These are phyloP conservation scores for Hippopotamus amphibius DNA, from an alignment of 2,113 vertebrate species.

Conservation along the genomic window DNA sequence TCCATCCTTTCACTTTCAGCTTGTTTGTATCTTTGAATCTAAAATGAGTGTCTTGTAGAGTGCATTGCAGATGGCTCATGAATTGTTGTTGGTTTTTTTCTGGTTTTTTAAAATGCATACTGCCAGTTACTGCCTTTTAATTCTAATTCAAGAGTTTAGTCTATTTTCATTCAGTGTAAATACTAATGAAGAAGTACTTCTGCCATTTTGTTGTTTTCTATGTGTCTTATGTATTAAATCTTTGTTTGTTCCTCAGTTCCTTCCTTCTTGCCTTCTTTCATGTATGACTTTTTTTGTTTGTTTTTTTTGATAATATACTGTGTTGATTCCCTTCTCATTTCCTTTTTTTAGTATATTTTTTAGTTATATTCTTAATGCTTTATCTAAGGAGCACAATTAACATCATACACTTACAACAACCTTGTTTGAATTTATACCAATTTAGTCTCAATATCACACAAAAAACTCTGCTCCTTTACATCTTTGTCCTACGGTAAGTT, in stretches of 20 bases:
- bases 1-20: not conserved
- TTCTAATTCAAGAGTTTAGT: not conserved
- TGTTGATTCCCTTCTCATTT: not conserved
- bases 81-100: not conserved
- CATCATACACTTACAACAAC: not conserved
- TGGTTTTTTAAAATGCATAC: not conserved
- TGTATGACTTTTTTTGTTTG: not conserved
- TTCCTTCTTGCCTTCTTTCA: not conserved
- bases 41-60: not conserved
- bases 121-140: not conserved
- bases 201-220: not conserved
- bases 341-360: slow-evolving; percentile 4
- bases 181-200: not conserved
- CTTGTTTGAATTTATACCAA: not conserved
- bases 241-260: not conserved
- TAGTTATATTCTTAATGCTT: not conserved
- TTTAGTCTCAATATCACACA: slow-evolving; percentile 1
- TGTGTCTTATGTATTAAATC: not conserved
- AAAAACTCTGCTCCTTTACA: not conserved
- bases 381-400: not conserved
- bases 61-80: not conserved
- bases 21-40: not conserved
- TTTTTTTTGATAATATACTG: not conserved
- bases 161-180: not conserved
- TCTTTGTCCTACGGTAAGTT: not conserved